Evolutionary conservation across 2,888 invertebrate species (phyloP).

Genomic region (Agrotis puta): DNA sequence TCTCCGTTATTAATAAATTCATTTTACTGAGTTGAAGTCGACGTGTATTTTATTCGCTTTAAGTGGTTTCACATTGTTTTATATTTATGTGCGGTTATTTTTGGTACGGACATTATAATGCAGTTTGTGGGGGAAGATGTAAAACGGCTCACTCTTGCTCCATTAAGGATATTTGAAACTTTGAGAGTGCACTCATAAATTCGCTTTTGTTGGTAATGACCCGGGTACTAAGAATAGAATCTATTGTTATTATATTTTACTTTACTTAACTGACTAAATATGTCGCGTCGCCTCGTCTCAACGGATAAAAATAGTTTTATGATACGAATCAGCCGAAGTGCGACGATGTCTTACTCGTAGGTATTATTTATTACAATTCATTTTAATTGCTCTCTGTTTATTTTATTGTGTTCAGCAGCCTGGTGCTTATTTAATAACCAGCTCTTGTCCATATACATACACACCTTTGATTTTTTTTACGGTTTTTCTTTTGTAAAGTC

Average conservation of each 20-base stretch:
- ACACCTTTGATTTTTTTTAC: background rate
- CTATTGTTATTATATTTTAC: conserved; percentile 78
- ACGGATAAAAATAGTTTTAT: conserved; percentile 43
- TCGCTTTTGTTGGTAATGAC: conserved; percentile 88
- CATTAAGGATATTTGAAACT: conserved; percentile 91
- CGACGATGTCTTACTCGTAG: conserved; percentile 16
- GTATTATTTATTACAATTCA: conserved; percentile 22
- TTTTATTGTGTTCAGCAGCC: background rate
- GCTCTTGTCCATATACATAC: background rate
- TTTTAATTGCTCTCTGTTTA: background rate
- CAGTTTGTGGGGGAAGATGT: conserved; percentile 91
- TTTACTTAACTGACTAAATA: conserved; percentile 58
- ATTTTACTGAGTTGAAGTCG: conserved; percentile 90
- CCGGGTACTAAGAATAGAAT: conserved; percentile 80
- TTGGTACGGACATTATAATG: conserved; percentile 90
- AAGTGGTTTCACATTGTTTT: conserved; percentile 91
- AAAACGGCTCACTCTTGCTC: conserved; percentile 89
- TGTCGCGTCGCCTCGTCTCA: conserved; percentile 30
- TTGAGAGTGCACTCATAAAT: conserved; percentile 90
- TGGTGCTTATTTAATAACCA: conserved; percentile 3
- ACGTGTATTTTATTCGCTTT: conserved; percentile 91
- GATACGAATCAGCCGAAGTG: conserved; percentile 20
- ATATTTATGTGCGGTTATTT: conserved; percentile 91
- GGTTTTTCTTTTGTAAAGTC: too few species aligned
- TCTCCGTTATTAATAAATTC: conserved; percentile 91